phyloP scores from a whole-genome alignment of 2,113 vertebrate species.

The Casuarius casuarius region DNA sequence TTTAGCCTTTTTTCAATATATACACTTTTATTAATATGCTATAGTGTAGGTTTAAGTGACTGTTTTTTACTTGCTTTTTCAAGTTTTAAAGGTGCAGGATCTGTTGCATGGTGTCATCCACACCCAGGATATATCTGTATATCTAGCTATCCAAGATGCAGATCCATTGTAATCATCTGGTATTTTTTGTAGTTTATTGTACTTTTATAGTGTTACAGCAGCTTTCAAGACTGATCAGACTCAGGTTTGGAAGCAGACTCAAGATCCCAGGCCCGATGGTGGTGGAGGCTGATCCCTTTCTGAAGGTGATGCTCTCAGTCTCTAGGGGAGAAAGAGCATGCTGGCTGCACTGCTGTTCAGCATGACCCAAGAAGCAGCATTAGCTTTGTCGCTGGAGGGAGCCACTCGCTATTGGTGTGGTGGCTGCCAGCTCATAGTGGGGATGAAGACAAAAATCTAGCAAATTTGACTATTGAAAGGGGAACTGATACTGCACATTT shows the following conservation, averaged over 20 bases:
- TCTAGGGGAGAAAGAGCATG: not conserved
- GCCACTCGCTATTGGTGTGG: not conserved
- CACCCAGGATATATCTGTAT: not conserved
- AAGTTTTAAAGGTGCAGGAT: constrained; percentile 86
- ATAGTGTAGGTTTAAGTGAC: constrained; percentile 54
- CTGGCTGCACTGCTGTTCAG: constrained; percentile 35
- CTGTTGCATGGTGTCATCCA: constrained; percentile 25
- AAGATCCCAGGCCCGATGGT: not conserved
- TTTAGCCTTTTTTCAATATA: constrained; percentile 51
- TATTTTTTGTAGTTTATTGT: constrained; percentile 14
- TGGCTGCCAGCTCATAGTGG: not conserved
- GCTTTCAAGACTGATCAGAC: constrained; percentile 11
- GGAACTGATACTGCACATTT: constrained; percentile 80
- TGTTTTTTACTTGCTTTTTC: constrained; percentile 71
- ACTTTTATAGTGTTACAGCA: not conserved
- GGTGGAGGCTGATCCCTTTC: constrained; percentile 34
- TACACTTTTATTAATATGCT: constrained; percentile 29
- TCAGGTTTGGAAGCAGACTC: constrained; percentile 51
- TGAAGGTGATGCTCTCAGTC: constrained; percentile 28
- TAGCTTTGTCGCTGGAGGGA: constrained; percentile 5
- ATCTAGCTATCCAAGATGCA: not conserved
- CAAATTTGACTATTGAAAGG: not conserved
- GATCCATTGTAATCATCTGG: not conserved
- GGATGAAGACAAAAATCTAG: not conserved
- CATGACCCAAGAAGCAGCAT: not conserved